Base-by-base conservation (phyloP, 2,113 vertebrate species). In the Clarias magur region DNA sequence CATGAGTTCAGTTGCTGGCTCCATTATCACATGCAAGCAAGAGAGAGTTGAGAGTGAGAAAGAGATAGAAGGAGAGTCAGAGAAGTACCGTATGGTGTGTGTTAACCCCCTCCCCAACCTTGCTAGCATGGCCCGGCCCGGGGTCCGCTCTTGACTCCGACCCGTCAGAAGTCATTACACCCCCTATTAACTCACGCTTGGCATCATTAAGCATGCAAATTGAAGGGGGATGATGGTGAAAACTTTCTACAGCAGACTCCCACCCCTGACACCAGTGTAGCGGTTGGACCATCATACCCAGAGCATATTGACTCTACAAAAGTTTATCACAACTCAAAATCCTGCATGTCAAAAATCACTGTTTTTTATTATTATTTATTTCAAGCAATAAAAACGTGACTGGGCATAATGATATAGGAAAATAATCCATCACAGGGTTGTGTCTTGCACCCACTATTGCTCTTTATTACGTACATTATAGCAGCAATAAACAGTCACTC, bases 191-290 rank as follows among this genome's bases (percentile, higher is more conserved):
- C 95, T 96, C 93, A 89, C 90, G 93, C 92, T 95, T 93, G 90
- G 95, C 95, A 93, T 95, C 95, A 95, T 96, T 96, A 95, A 94
- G 93, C 94, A 95, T 95, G 95, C 92, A 95, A 94, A 95, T 96
- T 95, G 94, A 93, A 93, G 93, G 94, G 93, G 94, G 94, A 94
- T 93, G 94, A 94, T 90, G 93, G 93, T 93, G 93, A 95, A 95
- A 95, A 95, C 94, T 94, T 95, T 94, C 92, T 85, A 92, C 90
- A 90, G 85, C 92, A 83, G 53, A 81, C 84, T 86, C 48, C 53
- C 15, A 62, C 34, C 34, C 62, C 7, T 81, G 57, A 62, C 85
- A 59, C 48, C 76, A 80, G 76, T 17, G 3, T 42, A 30, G 48
- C 12, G 12, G 12, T 80, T 27, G 57, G 73, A 78, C 59, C 23